Evolutionary conservation across 2,888 invertebrate species (phyloP).

Genomic region (Andrena trimmerana): DNA sequence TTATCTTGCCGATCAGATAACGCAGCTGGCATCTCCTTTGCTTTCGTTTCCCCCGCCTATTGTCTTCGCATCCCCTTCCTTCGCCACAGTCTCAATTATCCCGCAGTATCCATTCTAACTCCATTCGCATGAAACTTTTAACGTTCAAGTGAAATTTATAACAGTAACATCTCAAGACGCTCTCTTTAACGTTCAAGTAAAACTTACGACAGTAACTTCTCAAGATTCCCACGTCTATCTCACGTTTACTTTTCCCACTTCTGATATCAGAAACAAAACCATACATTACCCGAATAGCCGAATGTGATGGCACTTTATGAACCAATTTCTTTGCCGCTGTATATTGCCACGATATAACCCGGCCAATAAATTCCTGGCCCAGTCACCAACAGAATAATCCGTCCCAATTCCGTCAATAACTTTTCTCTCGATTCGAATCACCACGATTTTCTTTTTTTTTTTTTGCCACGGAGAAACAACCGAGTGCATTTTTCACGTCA

Average conservation of each 20-base stretch:
- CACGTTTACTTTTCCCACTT: no score
- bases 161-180: background rate
- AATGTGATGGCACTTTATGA: no score
- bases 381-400: background rate
- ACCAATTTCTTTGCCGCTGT: no score
- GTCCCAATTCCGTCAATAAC: conserved; percentile 12
- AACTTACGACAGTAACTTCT: no score
- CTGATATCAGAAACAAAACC: no score
- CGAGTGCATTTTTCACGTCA: conserved; percentile 6
- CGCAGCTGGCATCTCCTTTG: conserved; percentile 6
- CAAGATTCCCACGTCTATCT: no score
- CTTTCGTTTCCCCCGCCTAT: conserved; percentile 1
- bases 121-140: no score
- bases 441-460: background rate
- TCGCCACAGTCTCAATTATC: background rate
- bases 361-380: no score
- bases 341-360: no score
- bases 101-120: no score
- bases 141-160: conserved; percentile 2
- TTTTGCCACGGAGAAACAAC: background rate
- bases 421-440: background rate
- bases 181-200: no score
- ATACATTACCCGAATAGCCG: no score
- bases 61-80: conserved; percentile 3
- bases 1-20: conserved; percentile 43